Base-by-base conservation (phyloP, 2,797 vertebrate species). In the Sternotherus odoratus region DNA sequence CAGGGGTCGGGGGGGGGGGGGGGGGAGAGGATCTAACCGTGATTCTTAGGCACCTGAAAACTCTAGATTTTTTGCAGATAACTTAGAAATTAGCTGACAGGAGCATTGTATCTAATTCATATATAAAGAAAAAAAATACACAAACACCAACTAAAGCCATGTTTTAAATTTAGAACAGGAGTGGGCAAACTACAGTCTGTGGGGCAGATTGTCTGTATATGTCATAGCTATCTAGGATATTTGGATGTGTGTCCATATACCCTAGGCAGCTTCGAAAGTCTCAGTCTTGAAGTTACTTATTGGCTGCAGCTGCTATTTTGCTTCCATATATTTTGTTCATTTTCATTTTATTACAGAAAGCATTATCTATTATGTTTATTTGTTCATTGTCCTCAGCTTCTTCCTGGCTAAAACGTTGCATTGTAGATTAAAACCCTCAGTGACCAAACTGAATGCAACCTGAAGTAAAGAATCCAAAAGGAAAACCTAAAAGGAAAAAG, bases 231-330 rank as follows among this genome's bases (percentile, higher is more conserved):
- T 54, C 53, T 54, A 54, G 53, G 57, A 60, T 94, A 93, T 53
- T 90, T 94, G 50, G 39, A 66, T 92, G 51, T 54, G 53, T 24
- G 21, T 26, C 78, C 80, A 87, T 91, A 43, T 33, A 48, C 13
- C 63, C 69, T 90, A 80, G 83, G 50, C 28, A 95, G 49, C 86
- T 96, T 86, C 80, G 80, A 82, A 91, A 88, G 26, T 83, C 28
- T 79, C 80, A 87, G 79, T 69, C 33, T 91, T 72, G 56, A 91
- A 88, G 36, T 85, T 87, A 75, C 0, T 1, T 39, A 21, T 39
- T 69, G 19, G n/a, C n/a, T 8, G 39, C 17, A 12, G 21, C 66
- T 36, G 12, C 36, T 39, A 39, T 69, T 72, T 85, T 91, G 26
- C 56, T 85, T 92, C 2, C 39, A 17, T 54, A 79, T 33, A 43